A percentile compares a stretch with the other conserved stretches of the same genome.
Conservation (phyloP, 2,888 invertebrate species). For the Sphaerophoria rueppellii region DNA sequence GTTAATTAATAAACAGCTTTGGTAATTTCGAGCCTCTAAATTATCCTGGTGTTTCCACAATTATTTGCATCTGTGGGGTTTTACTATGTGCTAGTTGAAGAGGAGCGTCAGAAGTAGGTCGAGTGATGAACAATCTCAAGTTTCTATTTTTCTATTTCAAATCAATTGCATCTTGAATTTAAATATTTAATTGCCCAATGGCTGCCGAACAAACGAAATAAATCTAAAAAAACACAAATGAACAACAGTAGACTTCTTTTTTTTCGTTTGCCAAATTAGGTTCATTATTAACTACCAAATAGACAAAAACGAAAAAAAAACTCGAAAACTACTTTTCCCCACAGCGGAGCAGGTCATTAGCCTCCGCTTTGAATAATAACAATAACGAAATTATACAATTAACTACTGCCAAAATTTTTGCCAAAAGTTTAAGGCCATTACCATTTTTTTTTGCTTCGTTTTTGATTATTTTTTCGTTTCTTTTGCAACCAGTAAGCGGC, state of each 20-base stretch:
- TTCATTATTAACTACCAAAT: slow-evolving; percentile 5
- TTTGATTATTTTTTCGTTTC: neutral
- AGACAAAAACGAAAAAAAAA: slow-evolving; percentile 1
- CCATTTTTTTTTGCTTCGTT: neutral
- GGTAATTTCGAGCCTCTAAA: no score
- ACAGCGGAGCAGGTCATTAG: slow-evolving; percentile 17
- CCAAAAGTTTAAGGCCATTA: slow-evolving; percentile 68
- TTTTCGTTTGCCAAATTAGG: neutral
- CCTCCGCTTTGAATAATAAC: slow-evolving; percentile 3
- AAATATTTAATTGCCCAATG: no score
- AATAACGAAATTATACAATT: slow-evolving; percentile 21
- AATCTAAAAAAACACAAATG: no score
- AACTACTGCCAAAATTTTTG: slow-evolving; percentile 46
- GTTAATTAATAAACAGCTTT: no score
- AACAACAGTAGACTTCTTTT: neutral
- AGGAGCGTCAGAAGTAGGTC: no score
- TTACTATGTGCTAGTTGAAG: no score
- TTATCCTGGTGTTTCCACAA: no score
- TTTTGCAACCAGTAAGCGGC: neutral
- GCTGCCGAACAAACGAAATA: no score
- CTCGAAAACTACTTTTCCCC: slow-evolving; percentile 15
- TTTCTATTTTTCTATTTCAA: no score
- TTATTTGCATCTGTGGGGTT: no score
- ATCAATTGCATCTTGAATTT: no score
- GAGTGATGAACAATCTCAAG: no score